Base-by-base conservation (phyloP, 1,140 invertebrate species). In the Heliconius hewitsoni region DNA sequence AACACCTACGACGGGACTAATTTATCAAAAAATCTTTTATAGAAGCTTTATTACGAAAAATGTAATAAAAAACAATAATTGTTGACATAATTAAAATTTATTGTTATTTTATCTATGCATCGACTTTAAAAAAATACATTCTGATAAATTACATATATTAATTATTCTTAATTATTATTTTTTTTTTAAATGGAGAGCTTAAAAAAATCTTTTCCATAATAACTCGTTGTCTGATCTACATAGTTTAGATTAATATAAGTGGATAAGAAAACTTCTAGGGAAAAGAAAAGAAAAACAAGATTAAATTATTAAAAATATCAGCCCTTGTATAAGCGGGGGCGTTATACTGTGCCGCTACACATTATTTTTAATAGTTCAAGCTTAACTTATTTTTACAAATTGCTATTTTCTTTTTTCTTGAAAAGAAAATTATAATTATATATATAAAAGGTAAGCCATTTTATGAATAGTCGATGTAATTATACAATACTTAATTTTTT, bases 181-280 rank as follows among this genome's bases (percentile, higher is more conserved):
- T 66, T 19, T 60, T 4, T 23, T 60, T 3, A 16, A 27, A 66
- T 30, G 9, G 23, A 27, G 13, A 16, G 27, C 9, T 66, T 66
- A 66, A 30, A 66, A 66, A 30, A 66, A 66, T 13, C 23, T 42
- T 2, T n/a, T 57, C 11, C 27, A 23, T 27, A 30, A 66, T 30
- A 66, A 60, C 55, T 60, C n/a, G 55, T 60, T 60, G n/a, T 60
- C 55, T 60, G 55, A 66, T 66, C 13, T 66, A 8, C 34, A 8
- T 37, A 30, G 27, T 3, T 66, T 66, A 66, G 60, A 66, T 66
- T 66, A 66, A 66, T 66, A 27, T 66, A 66, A 66, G 60, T 27
- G 16, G 60, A 66, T 66, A 66, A 66, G 60, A 5, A 30, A 30
- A 66, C 30, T 30, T 66, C 23, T 30, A 66, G 11, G 60, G 27